Conservation (phyloP, 2,888 invertebrate genomes). For the Microplitis deprimator region DNA sequence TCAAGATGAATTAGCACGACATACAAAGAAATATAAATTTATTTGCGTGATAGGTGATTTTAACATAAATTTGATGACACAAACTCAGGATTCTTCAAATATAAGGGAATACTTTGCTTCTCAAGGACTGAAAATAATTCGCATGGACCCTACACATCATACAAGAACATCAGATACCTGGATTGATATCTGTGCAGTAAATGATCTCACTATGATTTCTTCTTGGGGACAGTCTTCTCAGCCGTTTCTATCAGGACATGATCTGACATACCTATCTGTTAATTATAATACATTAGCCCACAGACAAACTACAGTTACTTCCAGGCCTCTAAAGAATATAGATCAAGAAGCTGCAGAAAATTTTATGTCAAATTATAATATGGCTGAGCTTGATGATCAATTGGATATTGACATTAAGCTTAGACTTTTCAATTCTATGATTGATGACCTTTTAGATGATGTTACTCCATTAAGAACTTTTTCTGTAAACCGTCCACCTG, state of each 20-base stretch:
- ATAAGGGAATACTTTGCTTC: conserved; percentile 2
- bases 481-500: no score
- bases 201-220: neutral
- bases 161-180: conserved; percentile 11
- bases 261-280: conserved; percentile 2
- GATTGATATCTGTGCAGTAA: neutral
- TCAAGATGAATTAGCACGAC: conserved; percentile 4
- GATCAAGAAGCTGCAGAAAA: no score
- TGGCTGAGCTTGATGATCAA: no score
- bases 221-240: conserved; percentile 13
- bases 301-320: no score
- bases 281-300: no score
- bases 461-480: no score
- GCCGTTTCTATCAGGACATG: conserved; percentile 30
- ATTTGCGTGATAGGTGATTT: conserved; percentile 2
- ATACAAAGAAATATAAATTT: neutral
- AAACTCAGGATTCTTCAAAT: conserved; percentile 14
- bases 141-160: conserved; percentile 23
- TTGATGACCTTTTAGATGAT: no score
- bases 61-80: conserved; percentile 16
- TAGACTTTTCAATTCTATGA: no score
- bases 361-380: no score
- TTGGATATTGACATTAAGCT: no score
- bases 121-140: conserved; percentile 16
- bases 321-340: no score